Evolutionary conservation across 1,140 invertebrate species (phyloP).

Genomic region (Heterodera schachtii): DNA sequence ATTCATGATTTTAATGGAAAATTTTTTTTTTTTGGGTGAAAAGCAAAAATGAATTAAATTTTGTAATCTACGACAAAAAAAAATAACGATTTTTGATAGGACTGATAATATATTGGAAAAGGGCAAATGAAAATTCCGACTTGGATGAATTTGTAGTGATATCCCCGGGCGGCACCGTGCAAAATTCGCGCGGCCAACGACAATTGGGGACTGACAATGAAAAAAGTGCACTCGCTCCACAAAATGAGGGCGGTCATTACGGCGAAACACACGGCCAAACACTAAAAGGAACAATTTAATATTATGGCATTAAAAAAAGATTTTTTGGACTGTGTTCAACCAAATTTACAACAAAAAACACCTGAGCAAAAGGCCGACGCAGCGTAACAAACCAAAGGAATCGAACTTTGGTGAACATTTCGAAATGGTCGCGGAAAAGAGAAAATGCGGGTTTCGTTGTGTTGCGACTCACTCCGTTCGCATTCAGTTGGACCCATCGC

Average conservation of each 20-base stretch:
- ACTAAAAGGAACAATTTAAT: conserved; percentile 69
- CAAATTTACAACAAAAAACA: neutral
- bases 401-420: conserved; percentile 8
- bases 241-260: conserved; percentile 83
- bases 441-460: neutral
- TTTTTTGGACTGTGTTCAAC: neutral
- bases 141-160: conserved; percentile 93
- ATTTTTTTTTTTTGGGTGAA: too few relatives aligned
- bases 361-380: conserved; percentile 39
- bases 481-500: conserved; percentile 27
- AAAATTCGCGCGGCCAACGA: conserved; percentile 93
- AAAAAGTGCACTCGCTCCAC: conserved; percentile 98
- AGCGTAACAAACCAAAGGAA: conserved; percentile 53
- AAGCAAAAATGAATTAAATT: conserved; percentile 27
- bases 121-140: conserved; percentile 69
- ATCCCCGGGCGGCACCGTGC: conserved; percentile 77
- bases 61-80: too few relatives aligned
- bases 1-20: too few relatives aligned
- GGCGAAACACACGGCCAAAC: conserved; percentile 76
- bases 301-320: neutral
- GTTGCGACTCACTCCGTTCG: neutral
- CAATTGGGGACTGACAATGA: conserved; percentile 83
- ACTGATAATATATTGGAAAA: conserved; percentile 18
- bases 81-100: too few relatives aligned
- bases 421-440: conserved; percentile 4